phyloP scores from a whole-genome alignment of 2,888 invertebrate genomes.

The Andrena haemorrhoa region DNA sequence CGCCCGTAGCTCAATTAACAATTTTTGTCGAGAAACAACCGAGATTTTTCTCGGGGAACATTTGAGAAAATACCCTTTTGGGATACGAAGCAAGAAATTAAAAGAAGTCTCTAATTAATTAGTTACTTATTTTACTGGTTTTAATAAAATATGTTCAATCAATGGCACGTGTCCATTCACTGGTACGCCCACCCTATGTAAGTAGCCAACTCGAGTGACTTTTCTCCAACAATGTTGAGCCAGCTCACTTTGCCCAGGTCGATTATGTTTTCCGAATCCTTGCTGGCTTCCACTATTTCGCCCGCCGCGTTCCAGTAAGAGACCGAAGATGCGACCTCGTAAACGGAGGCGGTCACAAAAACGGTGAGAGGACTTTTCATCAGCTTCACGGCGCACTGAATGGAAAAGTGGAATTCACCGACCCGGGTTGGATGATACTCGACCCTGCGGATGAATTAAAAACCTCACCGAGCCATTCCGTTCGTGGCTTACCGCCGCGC shows the following conservation, averaged over 20 bases:
- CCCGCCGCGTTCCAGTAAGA: slow-evolving; percentile 81
- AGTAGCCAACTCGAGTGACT: no score
- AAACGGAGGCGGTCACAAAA: slow-evolving; percentile 86
- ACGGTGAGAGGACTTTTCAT: slow-evolving; percentile 86
- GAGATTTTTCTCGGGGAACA: no score
- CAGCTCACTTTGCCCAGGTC: slow-evolving; percentile 83
- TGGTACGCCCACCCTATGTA: no score
- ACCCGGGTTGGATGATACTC: slow-evolving; percentile 86
- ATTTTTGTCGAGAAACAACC: no score
- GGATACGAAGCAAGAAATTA: no score
- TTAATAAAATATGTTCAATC: no score
- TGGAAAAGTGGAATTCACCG: slow-evolving; percentile 86
- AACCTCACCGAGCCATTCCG: slow-evolving; percentile 16
- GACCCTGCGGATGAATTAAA: slow-evolving; percentile 83
- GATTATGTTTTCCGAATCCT: slow-evolving; percentile 80
- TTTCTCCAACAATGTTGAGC: no score
- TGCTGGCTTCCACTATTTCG: slow-evolving; percentile 71
- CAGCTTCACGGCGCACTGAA: slow-evolving; percentile 86
- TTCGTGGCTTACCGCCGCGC: not conserved
- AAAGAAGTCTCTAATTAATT: no score
- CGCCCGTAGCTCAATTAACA: no score
- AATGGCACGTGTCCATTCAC: no score
- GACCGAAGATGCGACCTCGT: slow-evolving; percentile 86
- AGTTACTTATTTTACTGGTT: no score
- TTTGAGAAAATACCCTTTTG: no score